Conservation (phyloP, 2,113 vertebrate genomes). For the Myrmecobius fasciatus region DNA sequence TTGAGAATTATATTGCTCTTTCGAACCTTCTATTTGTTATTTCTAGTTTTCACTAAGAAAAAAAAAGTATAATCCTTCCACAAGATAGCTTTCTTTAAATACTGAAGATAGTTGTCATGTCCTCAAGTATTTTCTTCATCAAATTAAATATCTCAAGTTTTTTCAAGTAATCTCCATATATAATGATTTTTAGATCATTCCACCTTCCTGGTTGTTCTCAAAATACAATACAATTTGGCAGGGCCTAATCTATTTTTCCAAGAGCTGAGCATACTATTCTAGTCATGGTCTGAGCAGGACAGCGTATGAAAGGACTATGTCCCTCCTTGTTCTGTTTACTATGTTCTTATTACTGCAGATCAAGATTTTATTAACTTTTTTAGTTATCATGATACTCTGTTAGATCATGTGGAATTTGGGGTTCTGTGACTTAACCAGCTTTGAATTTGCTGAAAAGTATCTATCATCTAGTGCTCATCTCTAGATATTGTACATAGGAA, state of each 20-base stretch:
- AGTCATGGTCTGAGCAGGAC: not conserved
- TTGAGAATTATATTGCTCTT: too few species aligned
- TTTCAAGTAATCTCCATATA: not conserved
- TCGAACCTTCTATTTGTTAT: not conserved
- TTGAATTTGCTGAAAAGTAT: not conserved
- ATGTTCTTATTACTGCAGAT: not conserved
- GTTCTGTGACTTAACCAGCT: not conserved
- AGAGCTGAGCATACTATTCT: not conserved
- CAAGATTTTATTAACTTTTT: not conserved
- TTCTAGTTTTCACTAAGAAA: not conserved
- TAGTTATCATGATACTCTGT: not conserved
- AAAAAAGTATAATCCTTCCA: not conserved
- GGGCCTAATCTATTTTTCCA: not conserved
- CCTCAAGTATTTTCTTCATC: not conserved
- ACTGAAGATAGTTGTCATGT: not conserved
- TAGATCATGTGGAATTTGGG: not conserved
- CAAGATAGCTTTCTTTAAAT: not conserved
- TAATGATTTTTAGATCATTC: not conserved
- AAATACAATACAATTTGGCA: not conserved
- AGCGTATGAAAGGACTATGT: too few species aligned
- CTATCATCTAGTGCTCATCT: not conserved
- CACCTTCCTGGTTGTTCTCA: not conserved
- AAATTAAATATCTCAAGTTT: not conserved
- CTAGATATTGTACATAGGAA: not conserved
- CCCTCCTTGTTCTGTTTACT: not conserved